Conservation (phyloP, 2,113 vertebrate genomes). For the Macroglossus sobrinus region DNA sequence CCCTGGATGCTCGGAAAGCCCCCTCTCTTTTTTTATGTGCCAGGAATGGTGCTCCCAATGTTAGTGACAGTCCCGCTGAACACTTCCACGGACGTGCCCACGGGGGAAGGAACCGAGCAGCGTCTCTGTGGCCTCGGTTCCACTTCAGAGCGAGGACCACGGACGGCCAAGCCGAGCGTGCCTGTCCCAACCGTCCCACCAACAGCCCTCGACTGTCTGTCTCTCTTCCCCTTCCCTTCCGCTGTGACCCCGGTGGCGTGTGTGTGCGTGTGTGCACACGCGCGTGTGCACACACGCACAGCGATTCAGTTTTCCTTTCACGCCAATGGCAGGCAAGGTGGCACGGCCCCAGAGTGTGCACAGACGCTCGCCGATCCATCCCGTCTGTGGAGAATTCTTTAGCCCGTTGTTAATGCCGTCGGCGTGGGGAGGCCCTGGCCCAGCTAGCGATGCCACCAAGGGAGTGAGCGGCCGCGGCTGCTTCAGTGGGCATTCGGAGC, state of each 20-base stretch:
- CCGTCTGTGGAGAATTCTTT: background rate
- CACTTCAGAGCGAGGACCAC: conserved; percentile 47
- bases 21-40: background rate
- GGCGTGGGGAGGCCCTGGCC: background rate
- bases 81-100: conserved; percentile 46
- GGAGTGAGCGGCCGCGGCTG: background rate
- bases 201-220: background rate
- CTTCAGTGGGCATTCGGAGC: background rate
- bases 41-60: conserved; percentile 45
- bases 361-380: background rate
- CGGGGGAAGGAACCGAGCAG: conserved; percentile 62
- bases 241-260: background rate
- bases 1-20: background rate
- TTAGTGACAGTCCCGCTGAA: conserved; percentile 45
- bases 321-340: background rate
- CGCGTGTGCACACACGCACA: background rate
- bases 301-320: background rate
- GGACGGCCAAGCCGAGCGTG: background rate
- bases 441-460: background rate
- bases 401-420: background rate
- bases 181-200: background rate
- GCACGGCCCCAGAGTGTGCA: background rate
- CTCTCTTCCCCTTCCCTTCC: background rate
- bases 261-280: rapidly evolving
- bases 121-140: conserved; percentile 63